Conservation (phyloP, 2,888 invertebrate genomes). For the Pardosa pseudoannulata region DNA sequence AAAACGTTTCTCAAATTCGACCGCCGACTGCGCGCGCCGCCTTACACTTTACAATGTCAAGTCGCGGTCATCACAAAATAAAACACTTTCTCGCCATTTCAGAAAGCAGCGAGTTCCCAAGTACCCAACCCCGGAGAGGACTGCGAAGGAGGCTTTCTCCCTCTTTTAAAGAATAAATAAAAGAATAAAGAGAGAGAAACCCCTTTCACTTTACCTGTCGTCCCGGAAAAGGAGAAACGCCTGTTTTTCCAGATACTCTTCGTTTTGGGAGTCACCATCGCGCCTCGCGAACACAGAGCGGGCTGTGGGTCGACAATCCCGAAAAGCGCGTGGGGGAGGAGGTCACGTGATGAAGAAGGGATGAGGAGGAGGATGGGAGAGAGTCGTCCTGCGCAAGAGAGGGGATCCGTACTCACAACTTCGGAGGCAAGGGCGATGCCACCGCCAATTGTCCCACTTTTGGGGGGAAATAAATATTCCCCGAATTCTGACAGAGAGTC, state of each 20-base stretch:
- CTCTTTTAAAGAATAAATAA: background rate
- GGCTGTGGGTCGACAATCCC: no score
- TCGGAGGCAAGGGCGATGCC: background rate
- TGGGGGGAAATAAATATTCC: background rate
- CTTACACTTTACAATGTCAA: conserved; percentile 3
- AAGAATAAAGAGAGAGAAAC: background rate
- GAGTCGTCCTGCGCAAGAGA: background rate
- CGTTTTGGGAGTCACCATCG: conserved; percentile 63
- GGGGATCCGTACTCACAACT: background rate
- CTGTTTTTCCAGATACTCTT: conserved; percentile 43
- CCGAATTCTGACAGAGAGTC: no score
- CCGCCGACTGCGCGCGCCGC: background rate
- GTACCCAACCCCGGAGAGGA: no score
- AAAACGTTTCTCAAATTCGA: no score
- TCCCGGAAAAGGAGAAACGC: conserved; percentile 43
- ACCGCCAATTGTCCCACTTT: background rate
- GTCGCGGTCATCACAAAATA: background rate
- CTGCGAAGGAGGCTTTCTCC: no score
- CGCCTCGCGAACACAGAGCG: background rate
- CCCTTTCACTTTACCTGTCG: conserved; percentile 58
- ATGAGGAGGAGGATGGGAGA: background rate
- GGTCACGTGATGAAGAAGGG: conserved; percentile 42
- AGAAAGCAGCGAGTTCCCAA: no score
- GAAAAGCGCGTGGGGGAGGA: background rate
- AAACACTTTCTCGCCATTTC: no score